Evolutionary conservation across 1,140 invertebrate genomes (phyloP).

Genomic region (Sinella curviseta): DNA sequence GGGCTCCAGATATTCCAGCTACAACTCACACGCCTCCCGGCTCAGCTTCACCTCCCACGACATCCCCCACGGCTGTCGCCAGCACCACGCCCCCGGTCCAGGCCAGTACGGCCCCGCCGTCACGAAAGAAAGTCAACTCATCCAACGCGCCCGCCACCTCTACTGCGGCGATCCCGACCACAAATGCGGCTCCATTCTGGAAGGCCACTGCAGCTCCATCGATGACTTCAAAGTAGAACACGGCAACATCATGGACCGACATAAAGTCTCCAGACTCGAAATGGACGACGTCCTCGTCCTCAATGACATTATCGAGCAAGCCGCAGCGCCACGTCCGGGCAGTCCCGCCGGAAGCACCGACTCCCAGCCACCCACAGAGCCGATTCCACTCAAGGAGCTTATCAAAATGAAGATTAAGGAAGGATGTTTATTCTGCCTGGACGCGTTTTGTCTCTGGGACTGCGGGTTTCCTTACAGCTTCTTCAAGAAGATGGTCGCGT

Average conservation of each 20-base stretch:
- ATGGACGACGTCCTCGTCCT: slow-evolving; percentile 82
- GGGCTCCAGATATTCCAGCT: slow-evolving; percentile 81
- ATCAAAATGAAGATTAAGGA: no score
- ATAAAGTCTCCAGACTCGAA: no score
- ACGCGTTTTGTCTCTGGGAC: slow-evolving; percentile 95
- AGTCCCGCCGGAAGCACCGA: no score
- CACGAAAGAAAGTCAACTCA: slow-evolving; percentile 81
- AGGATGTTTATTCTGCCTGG: no score
- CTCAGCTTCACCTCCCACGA: slow-evolving; percentile 86
- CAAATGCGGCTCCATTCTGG: no score
- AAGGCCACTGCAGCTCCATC: no score
- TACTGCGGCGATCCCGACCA: no score
- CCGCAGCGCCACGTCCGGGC: no score
- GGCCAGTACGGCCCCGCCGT: slow-evolving; percentile 54
- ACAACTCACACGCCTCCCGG: slow-evolving; percentile 88
- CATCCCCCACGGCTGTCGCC: slow-evolving; percentile 72
- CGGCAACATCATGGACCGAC: no score
- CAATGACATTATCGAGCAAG: slow-evolving; percentile 94
- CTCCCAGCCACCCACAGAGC: no score
- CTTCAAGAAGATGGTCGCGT: slow-evolving; percentile 63
- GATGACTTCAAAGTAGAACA: no score
- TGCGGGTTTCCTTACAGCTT: slow-evolving; percentile 80
- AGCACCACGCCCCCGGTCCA: slow-evolving; percentile 64
- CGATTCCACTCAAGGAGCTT: no score
- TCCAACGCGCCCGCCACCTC: slow-evolving; percentile 55